Conservation (phyloP, 2,797 vertebrate species). For the Pseudomugil gertrudae region DNA sequence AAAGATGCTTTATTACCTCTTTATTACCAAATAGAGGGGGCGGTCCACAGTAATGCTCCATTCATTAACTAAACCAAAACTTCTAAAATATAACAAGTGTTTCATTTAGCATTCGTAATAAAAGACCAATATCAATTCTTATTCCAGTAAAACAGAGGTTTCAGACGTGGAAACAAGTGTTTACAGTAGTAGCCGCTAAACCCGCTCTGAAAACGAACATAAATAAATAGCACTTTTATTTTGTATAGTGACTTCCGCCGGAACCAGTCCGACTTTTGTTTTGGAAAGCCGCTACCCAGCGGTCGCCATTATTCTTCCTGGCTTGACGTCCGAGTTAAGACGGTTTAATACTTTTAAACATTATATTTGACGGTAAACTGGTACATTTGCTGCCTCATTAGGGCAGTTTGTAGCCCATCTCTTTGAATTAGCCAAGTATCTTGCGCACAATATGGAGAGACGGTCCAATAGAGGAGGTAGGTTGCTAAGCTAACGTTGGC, state of each 20-base stretch:
- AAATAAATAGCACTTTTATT: no score
- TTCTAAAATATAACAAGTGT: no score
- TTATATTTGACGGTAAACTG: conserved; percentile 1
- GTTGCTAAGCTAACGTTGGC: conserved; percentile 69
- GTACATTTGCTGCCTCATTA: fast-evolving
- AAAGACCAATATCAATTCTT: not conserved
- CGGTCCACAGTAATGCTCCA: no score
- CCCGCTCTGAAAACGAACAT: no score
- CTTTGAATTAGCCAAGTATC: conserved; percentile 8
- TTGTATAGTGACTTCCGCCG: conserved; percentile 59
- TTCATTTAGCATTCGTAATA: not conserved
- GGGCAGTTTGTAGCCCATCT: not conserved
- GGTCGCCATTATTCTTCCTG: conserved; percentile 79
- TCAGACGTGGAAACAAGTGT: no score
- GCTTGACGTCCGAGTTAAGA: conserved; percentile 70
- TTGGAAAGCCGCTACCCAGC: conserved; percentile 70
- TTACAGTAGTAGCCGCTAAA: no score
- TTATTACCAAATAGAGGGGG: no score
- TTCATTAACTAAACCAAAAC: no score
- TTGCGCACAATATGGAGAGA: conserved; percentile 63
- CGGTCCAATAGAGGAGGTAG: conserved; percentile 62
- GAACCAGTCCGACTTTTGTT: conserved; percentile 75
- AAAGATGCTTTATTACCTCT: no score
- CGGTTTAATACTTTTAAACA: conserved; percentile 52
- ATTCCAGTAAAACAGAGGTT: no score